phyloP scores from a whole-genome alignment of 2,113 vertebrate genomes.

The Tinamus guttatus region DNA sequence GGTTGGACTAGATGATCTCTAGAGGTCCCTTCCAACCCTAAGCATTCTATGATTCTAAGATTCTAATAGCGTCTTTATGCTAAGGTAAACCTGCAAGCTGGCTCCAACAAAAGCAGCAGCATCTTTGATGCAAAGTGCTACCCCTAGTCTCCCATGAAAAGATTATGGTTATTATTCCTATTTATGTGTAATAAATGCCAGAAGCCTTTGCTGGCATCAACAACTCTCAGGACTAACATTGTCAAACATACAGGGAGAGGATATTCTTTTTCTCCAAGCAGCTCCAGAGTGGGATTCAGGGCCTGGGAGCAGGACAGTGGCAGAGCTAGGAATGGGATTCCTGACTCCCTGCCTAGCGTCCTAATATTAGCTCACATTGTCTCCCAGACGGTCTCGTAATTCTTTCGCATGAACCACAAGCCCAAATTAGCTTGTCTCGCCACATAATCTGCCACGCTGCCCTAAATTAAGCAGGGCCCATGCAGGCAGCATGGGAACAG shows the following conservation, averaged over 20 bases:
- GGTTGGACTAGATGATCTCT: no score
- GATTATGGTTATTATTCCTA: neutral
- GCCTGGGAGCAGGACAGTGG: constrained; percentile 45
- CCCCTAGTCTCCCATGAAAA: neutral
- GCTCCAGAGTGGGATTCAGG: neutral
- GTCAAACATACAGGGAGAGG: neutral
- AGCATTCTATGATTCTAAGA: no score
- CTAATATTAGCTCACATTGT: constrained; percentile 54
- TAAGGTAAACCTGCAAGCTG: neutral
- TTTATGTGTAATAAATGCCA: constrained; percentile 38
- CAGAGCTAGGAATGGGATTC: constrained; percentile 23
- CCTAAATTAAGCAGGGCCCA: constrained; percentile 35
- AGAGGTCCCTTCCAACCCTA: no score
- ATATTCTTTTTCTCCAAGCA: constrained; percentile 25
- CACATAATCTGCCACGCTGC: constrained; percentile 28
- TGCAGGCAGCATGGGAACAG: constrained; percentile 49
- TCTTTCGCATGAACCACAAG: constrained; percentile 2
- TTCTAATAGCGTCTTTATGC: neutral
- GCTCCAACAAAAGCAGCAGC: constrained; percentile 28
- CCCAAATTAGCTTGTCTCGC: constrained; percentile 47
- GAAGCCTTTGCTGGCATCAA: constrained; percentile 24
- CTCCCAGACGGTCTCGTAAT: neutral
- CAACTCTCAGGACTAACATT: neutral
- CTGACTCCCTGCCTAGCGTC: constrained; percentile 30
- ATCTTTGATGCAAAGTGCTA: neutral